phyloP scores from a whole-genome alignment of 1,140 invertebrate genomes.

The Plodia interpunctella region DNA sequence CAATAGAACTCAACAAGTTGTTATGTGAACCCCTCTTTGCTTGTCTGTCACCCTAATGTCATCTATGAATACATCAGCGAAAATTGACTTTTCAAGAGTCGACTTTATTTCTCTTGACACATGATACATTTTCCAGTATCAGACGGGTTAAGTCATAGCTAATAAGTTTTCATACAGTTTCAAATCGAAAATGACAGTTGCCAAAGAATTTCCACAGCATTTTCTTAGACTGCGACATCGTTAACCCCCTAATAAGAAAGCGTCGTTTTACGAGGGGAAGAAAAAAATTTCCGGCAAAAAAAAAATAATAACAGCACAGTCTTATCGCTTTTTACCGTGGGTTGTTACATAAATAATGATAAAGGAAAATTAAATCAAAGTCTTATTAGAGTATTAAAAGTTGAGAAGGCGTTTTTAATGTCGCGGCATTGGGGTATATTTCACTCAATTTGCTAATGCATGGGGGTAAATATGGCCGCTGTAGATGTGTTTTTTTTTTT shows the following conservation, averaged over 20 bases:
- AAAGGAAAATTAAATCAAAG: constrained; percentile 76
- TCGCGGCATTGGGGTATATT: constrained; percentile 66
- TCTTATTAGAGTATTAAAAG: constrained; percentile 76
- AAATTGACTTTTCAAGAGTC: constrained; percentile 9
- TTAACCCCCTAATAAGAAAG: constrained; percentile 29
- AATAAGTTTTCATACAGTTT: background rate
- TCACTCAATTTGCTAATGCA: constrained; percentile 71
- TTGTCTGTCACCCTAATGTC: constrained; percentile 48
- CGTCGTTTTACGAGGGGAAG: constrained; percentile 36
- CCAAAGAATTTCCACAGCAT: background rate
- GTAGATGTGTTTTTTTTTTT: constrained; percentile 45
- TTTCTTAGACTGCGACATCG: background rate
- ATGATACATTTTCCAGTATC: background rate
- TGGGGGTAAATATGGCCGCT: constrained; percentile 37
- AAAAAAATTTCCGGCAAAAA: constrained; percentile 46
- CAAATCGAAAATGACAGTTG: background rate
- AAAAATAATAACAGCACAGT: constrained; percentile 63
- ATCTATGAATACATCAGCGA: constrained; percentile 5
- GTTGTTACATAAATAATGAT: constrained; percentile 75
- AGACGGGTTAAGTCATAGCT: background rate
- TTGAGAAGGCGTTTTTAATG: constrained; percentile 70
- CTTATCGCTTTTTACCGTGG: constrained; percentile 69
- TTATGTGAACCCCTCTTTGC: constrained; percentile 35
- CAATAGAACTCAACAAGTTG: constrained; percentile 58
- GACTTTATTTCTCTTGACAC: background rate